These are phyloP conservation scores for Cynodonichthys magdalenae DNA, from an alignment of 2,797 vertebrate genomes.

Conservation along the genomic window DNA sequence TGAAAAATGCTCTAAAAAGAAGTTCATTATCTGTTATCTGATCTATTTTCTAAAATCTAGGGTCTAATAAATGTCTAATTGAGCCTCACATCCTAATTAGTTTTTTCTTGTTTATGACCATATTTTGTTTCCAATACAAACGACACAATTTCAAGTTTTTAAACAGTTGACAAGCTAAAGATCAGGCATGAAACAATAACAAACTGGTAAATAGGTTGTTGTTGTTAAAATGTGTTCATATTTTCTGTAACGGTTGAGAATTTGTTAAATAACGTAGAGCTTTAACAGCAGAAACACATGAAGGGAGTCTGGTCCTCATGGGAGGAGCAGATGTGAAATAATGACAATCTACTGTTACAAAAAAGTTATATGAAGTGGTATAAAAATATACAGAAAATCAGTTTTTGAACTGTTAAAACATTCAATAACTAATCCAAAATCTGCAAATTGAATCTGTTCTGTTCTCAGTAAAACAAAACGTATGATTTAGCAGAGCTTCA, in stretches of 20 bases:
- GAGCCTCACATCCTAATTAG: no score
- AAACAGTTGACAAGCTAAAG: background rate
- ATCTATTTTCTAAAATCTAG: background rate
- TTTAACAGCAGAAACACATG: constrained; percentile 43
- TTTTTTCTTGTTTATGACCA: no score
- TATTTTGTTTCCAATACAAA: no score
- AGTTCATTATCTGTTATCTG: background rate
- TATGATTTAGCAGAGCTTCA: constrained; percentile 27
- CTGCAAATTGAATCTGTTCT: background rate
- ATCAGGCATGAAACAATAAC: no score
- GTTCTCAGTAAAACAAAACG: background rate
- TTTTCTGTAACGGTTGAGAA: constrained; percentile 7
- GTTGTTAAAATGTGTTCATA: constrained; percentile 3
- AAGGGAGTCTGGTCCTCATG: constrained; percentile 33
- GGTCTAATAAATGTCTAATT: background rate
- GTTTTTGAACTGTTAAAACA: background rate
- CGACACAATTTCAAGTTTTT: no score
- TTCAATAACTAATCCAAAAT: background rate
- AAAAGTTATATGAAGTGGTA: no score
- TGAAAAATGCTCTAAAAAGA: background rate
- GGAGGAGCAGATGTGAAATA: constrained; percentile 46
- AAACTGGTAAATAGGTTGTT: background rate
- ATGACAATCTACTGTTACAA: constrained; percentile 25
- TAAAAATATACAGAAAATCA: no score
- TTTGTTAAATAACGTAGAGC: constrained; percentile 27